These are phyloP conservation scores for Rafetus swinhoei DNA, from an alignment of 2,113 vertebrate species.

Conservation along the genomic window DNA sequence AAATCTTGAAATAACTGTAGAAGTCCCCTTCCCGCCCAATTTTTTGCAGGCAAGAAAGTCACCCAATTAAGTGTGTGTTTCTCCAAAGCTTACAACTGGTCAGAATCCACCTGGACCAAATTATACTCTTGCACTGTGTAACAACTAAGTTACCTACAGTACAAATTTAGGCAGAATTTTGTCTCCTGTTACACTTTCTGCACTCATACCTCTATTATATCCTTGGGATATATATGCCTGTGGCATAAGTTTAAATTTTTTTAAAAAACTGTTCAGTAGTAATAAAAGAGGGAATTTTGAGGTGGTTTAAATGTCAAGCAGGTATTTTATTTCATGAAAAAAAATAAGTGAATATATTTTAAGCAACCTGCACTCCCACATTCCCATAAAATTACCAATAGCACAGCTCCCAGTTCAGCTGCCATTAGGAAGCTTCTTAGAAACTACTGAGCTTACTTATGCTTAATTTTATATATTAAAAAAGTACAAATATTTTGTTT, in stretches of 20 bases:
- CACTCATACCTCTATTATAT: background rate
- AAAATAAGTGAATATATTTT: conserved; percentile 54
- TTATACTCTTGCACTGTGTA: conserved; percentile 3
- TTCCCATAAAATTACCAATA: conserved; percentile 58
- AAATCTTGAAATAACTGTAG: background rate
- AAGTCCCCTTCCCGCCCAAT: background rate
- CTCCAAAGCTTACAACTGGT: background rate
- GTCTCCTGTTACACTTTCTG: background rate
- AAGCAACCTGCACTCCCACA: conserved; percentile 62
- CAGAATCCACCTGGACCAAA: conserved; percentile 10
- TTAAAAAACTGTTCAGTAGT: conserved; percentile 54
- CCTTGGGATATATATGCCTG: conserved; percentile 25
- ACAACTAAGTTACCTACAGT: background rate
- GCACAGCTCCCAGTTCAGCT: conserved; percentile 51
- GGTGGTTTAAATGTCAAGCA: conserved; percentile 49
- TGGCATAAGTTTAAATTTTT: conserved; percentile 44
- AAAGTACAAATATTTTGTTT: background rate
- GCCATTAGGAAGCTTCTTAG: conserved; percentile 44
- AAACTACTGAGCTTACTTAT: background rate
- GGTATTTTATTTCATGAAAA: conserved; percentile 64
- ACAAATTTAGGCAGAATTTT: background rate
- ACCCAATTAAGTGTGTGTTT: background rate
- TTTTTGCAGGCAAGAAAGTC: background rate
- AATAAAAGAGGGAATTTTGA: conserved; percentile 48
- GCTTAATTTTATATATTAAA: conserved; percentile 27